These are phyloP conservation scores for Panulirus ornatus DNA, from an alignment of 1,140 invertebrate species.

Conservation along the genomic window DNA sequence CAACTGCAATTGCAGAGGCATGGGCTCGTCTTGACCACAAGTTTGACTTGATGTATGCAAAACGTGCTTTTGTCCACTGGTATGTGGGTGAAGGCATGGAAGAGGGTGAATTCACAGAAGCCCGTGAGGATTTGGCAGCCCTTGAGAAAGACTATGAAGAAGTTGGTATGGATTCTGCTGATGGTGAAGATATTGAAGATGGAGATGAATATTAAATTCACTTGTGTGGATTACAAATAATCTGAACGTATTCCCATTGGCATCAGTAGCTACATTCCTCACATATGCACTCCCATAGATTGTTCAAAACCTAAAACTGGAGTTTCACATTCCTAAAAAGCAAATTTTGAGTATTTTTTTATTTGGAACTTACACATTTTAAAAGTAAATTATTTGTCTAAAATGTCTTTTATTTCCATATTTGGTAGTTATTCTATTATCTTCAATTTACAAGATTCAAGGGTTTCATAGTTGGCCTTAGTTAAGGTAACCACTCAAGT, in stretches of 20 bases:
- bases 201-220: slow-evolving; percentile 72
- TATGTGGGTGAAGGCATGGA: slow-evolving; percentile 76
- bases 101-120: slow-evolving; percentile 87
- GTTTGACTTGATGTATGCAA: slow-evolving; percentile 78
- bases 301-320: background rate
- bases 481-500: no score
- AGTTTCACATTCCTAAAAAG: background rate
- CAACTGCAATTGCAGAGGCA: slow-evolving; percentile 76
- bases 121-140: slow-evolving; percentile 85
- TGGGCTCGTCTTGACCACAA: slow-evolving; percentile 58
- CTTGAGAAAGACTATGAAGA: slow-evolving; percentile 84
- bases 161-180: slow-evolving; percentile 79
- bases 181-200: slow-evolving; percentile 42
- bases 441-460: no score
- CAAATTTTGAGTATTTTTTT: no score
- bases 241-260: no score
- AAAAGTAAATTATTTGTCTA: no score
- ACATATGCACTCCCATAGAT: no score
- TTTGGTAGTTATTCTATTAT: no score
- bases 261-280: no score
- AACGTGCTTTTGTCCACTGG: slow-evolving; percentile 81
- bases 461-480: no score
- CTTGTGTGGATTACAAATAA: background rate
- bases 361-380: no score
- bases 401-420: no score